Evolutionary conservation across 2,797 vertebrate genomes (phyloP), one percentile per base, ranked within the genome.

Genomic region (Schizopygopsis malacanthus): DNA sequence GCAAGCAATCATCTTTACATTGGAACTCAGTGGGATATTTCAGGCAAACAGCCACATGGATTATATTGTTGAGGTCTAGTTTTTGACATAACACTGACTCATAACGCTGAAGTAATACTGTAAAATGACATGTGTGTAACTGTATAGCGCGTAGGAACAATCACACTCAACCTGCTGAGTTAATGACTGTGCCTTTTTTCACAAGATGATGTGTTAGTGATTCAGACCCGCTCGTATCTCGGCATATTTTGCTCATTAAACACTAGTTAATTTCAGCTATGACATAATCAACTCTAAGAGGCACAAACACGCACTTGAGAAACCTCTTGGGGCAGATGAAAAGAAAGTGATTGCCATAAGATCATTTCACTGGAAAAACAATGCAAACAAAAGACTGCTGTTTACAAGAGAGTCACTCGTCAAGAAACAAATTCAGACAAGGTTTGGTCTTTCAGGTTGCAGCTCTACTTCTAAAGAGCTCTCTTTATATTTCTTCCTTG

Each of bases 201-300:
- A 77, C 61, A 77, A 28, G 13, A 67, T 70, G 28, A 50, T 70
- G 47, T 63, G 75, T 83, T 83, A 85, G 33, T 82, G 63, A 12
- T 71, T 83, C 33, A 41, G 72, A 75, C 15, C 6, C 41, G 39
- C 20, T 82, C 28, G 67, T 67, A 79, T 80, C 41, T 78, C 25
- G 61, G 84, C 75, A 77, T 67, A 81, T 83, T 67, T 79, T 79
- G 39, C 33, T 67, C 59, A 81, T 84, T 76, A 54, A 77, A 73
- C 54, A 25, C 45, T 69, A 63, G 79, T 70, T 85, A 61, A 76
- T 87, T 78, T 87, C 37, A 90, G 89, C 85, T 92, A 89, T 89
- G 90, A 92, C 91, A 92, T 91, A 94, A 95, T 94, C 90, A 92
- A 90, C 89, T 86, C 81, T 90, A 79, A 56, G 90, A 91, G 89